A percentile compares a stretch with the other conserved stretches of the same genome.
These are phyloP conservation scores for Heliconius sara DNA, from an alignment of 2,888 invertebrate species.

Conservation along the genomic window DNA sequence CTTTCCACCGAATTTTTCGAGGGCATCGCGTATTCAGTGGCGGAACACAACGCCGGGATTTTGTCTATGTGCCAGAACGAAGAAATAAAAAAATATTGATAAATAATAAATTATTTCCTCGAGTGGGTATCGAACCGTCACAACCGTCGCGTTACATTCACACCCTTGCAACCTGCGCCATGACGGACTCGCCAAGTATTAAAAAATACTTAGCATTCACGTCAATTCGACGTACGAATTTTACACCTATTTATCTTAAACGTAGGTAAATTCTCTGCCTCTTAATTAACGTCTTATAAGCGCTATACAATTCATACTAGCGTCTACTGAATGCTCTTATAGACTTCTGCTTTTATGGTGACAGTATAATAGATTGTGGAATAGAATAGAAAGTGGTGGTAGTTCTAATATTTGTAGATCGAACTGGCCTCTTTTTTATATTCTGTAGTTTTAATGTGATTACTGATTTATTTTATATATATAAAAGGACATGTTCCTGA, in stretches of 20 bases:
- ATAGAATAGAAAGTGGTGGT: background rate
- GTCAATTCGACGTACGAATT: background rate
- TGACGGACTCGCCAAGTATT: background rate
- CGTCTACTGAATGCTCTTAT: slow-evolving; percentile 22
- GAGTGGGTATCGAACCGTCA: too few relatives aligned
- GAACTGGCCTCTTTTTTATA: too few relatives aligned
- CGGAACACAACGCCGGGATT: background rate
- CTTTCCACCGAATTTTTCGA: too few relatives aligned
- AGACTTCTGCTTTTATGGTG: background rate
- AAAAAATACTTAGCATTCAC: background rate
- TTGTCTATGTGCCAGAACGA: too few relatives aligned
- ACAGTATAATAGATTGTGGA: background rate
- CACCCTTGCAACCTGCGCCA: too few relatives aligned
- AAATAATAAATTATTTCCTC: too few relatives aligned
- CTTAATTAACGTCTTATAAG: slow-evolving; percentile 38
- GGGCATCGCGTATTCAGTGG: background rate
- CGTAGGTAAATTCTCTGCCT: slow-evolving; percentile 30
- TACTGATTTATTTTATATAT: too few relatives aligned
- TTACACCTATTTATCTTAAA: slow-evolving; percentile 29
- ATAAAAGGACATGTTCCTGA: too few relatives aligned
- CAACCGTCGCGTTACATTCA: too few relatives aligned
- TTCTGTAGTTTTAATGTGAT: too few relatives aligned
- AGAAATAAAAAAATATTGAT: too few relatives aligned
- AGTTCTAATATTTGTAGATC: too few relatives aligned
- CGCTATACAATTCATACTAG: slow-evolving; percentile 21